Conservation (phyloP, 2,888 invertebrate genomes). For the Fragum fragum region DNA sequence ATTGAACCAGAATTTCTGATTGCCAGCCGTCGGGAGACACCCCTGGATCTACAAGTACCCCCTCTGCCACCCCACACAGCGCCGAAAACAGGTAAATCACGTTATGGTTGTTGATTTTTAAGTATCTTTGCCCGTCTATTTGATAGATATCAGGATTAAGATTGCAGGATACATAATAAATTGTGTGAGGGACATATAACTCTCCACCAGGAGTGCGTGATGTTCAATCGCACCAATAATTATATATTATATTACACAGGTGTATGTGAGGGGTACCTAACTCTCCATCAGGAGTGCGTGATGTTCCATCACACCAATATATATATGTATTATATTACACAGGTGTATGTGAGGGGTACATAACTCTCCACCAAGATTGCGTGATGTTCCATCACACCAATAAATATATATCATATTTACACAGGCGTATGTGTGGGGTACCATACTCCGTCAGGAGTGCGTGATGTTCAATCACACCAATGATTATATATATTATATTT, state of each 20-base stretch:
- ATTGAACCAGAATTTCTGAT: conserved; percentile 17
- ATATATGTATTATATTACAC: too few relatives aligned
- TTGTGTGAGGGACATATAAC: too few relatives aligned
- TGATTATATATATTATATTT: too few relatives aligned
- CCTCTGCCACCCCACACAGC: not conserved
- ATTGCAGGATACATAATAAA: too few relatives aligned
- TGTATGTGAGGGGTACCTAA: not conserved
- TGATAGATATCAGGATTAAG: too few relatives aligned
- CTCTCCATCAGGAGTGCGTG: not conserved
- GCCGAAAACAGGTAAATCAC: not conserved
- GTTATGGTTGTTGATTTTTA: too few relatives aligned
- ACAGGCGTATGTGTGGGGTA: not conserved
- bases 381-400: not conserved
- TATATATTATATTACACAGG: too few relatives aligned
- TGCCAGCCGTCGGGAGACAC: not conserved
- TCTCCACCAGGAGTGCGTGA: too few relatives aligned
- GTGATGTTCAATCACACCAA: too few relatives aligned
- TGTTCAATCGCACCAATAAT: too few relatives aligned
- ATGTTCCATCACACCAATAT: not conserved
- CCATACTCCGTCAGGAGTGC: not conserved
- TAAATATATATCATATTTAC: too few relatives aligned
- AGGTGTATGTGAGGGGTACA: not conserved
- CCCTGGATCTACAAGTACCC: not conserved
- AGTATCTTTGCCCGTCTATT: too few relatives aligned
- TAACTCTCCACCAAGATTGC: not conserved